Conservation (phyloP, 2,113 vertebrate species). For the Xyrauchen texanus region DNA sequence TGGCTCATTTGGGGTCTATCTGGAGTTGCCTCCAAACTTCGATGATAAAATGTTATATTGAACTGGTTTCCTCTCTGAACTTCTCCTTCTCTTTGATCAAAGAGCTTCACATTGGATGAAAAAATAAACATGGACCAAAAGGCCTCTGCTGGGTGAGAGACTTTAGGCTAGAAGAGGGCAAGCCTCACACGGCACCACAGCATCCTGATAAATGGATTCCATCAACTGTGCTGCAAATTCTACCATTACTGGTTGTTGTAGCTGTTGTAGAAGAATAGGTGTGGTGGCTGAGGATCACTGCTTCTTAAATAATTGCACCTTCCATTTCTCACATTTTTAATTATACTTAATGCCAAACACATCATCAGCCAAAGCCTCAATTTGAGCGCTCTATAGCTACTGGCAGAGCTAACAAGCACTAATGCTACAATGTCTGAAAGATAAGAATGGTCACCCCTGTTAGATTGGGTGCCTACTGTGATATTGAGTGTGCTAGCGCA, state of each 20-base stretch:
- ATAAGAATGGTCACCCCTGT: slow-evolving; percentile 44
- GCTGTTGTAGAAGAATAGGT: slow-evolving; percentile 37
- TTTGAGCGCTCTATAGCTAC: slow-evolving; percentile 54
- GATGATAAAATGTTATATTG: no score
- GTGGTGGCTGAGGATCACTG: slow-evolving; percentile 40
- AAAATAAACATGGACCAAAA: neutral
- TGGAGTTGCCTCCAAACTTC: no score
- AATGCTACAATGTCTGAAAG: slow-evolving; percentile 51
- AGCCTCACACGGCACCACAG: no score
- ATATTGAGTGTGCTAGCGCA: slow-evolving; percentile 29
- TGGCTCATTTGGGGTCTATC: no score
- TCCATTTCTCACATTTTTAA: slow-evolving; percentile 69
- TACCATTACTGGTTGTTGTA: slow-evolving; percentile 49
- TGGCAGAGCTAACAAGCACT: slow-evolving; percentile 44
- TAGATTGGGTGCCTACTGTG: slow-evolving; percentile 34
- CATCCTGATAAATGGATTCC: slow-evolving; percentile 13
- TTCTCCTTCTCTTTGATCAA: neutral
- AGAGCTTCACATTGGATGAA: neutral
- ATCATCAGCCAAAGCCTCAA: slow-evolving; percentile 55
- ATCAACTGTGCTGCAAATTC: slow-evolving; percentile 25
- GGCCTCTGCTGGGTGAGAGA: neutral
- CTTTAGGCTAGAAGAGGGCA: neutral
- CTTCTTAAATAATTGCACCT: slow-evolving; percentile 64
- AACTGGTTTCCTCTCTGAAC: no score
- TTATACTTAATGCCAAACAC: slow-evolving; percentile 62